Evolutionary conservation across 2,888 invertebrate genomes (phyloP).

Genomic region (Melolontha melolontha): DNA sequence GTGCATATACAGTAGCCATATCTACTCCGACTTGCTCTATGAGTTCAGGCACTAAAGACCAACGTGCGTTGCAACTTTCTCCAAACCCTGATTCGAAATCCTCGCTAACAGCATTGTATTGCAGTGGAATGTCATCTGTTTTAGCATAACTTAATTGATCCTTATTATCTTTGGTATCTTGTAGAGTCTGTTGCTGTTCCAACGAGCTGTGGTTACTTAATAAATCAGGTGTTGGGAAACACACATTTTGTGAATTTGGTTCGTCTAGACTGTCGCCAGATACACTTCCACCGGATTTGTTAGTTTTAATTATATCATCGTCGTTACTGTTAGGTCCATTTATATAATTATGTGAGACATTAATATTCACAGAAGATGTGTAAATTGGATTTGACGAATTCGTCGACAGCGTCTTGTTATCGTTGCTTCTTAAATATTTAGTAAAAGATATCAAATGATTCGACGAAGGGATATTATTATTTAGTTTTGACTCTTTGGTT

Average conservation of each 20-base stretch:
- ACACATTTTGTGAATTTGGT: slow-evolving; percentile 53
- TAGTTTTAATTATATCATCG: neutral
- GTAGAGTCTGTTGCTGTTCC: slow-evolving; percentile 57
- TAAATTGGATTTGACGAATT: slow-evolving; percentile 61
- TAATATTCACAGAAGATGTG: slow-evolving; percentile 71
- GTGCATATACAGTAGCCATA: slow-evolving; percentile 54
- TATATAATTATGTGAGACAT: slow-evolving; percentile 70
- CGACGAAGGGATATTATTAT: slow-evolving; percentile 53
- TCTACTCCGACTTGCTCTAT: slow-evolving; percentile 44
- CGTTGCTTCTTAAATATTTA: slow-evolving; percentile 58
- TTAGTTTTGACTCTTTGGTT: slow-evolving; percentile 59
- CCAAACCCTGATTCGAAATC: slow-evolving; percentile 23
- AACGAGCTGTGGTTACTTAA: slow-evolving; percentile 70
- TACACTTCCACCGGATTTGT: slow-evolving; percentile 52
- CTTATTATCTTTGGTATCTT: slow-evolving; percentile 24
- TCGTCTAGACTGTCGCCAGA: slow-evolving; percentile 69
- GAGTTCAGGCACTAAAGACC: slow-evolving; percentile 40
- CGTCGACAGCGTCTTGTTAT: slow-evolving; percentile 8
- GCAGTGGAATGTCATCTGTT: slow-evolving; percentile 35
- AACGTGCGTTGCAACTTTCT: slow-evolving; percentile 46
- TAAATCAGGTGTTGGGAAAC: slow-evolving; percentile 69
- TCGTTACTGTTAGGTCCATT: slow-evolving; percentile 50
- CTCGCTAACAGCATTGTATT: slow-evolving; percentile 25
- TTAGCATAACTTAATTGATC: slow-evolving; percentile 32
- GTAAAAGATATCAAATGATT: slow-evolving; percentile 61